A percentile compares a stretch with the other conserved stretches of the same genome.
Conservation (phyloP, 2,797 vertebrate genomes). For the Dallia pectoralis region DNA sequence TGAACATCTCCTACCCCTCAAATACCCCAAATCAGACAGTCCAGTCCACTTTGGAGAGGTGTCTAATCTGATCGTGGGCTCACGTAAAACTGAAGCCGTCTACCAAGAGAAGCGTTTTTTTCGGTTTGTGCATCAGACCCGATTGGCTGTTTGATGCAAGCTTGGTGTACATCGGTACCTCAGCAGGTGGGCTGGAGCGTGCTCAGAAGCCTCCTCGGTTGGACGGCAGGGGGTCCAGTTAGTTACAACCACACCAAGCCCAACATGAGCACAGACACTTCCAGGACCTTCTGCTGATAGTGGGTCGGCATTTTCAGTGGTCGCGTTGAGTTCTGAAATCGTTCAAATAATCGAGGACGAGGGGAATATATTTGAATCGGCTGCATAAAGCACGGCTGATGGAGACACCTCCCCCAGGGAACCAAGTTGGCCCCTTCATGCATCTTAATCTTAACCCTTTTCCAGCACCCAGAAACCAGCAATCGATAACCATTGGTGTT, state of each 20-base stretch:
- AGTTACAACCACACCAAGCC: constrained; percentile 61
- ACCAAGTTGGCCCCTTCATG: no score
- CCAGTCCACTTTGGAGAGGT: constrained; percentile 31
- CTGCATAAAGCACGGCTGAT: constrained; percentile 21
- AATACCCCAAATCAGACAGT: constrained; percentile 52
- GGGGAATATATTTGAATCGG: constrained; percentile 18
- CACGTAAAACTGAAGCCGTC: constrained; percentile 50
- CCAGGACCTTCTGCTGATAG: constrained; percentile 50
- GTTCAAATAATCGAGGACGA: constrained; percentile 28
- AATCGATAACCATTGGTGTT: constrained; percentile 1
- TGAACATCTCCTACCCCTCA: no score
- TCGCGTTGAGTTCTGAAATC: constrained; percentile 43
- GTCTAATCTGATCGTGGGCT: constrained; percentile 45
- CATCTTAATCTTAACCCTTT: not conserved
- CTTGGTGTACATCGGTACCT: constrained; percentile 49
- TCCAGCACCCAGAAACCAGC: not conserved
- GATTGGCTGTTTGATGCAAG: constrained; percentile 66
- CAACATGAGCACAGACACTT: constrained; percentile 51
- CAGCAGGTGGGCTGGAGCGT: constrained; percentile 70
- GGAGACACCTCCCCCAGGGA: constrained; percentile 25
- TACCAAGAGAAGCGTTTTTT: constrained; percentile 49
- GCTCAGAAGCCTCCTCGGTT: constrained; percentile 61
- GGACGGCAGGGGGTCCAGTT: constrained; percentile 43
- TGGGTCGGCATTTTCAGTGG: constrained; percentile 34
- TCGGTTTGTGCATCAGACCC: constrained; percentile 43